Evolutionary conservation across 2,797 vertebrate genomes (phyloP).

Genomic region (Enteromius fasciolatus): DNA sequence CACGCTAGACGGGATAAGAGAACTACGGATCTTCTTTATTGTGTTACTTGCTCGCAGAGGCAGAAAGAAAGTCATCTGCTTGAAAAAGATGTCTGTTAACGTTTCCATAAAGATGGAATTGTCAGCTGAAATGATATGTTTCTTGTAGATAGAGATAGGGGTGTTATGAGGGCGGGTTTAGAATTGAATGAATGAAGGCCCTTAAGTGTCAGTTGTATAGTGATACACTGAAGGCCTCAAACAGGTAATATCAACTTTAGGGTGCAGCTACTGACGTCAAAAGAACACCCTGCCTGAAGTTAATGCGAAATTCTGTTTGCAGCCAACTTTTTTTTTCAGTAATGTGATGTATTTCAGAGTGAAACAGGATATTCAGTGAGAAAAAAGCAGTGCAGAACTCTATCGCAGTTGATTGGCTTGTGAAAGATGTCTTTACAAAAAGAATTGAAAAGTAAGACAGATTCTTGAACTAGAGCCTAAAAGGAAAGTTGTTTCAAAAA

Average conservation of each 20-base stretch:
- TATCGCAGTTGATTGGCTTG: not conserved
- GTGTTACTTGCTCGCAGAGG: conserved; percentile 17
- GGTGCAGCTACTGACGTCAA: conserved; percentile 11
- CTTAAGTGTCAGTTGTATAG: conserved; percentile 2
- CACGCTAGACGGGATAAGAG: conserved; percentile 57
- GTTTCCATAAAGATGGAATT: not conserved
- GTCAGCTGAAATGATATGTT: conserved; percentile 10
- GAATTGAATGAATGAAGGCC: conserved; percentile 6
- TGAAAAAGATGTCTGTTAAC: conserved; percentile 15
- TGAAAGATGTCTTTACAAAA: not conserved
- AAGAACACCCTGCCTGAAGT: not conserved
- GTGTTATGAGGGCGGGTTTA: not conserved
- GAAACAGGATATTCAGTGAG: conserved; percentile 2
- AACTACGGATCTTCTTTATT: conserved; percentile 30
- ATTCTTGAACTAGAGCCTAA: conserved; percentile 1
- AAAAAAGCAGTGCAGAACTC: not conserved
- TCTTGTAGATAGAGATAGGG: conserved; percentile 14
- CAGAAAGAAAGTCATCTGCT: conserved; percentile 12
- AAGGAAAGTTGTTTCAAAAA: not conserved
- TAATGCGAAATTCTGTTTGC: not conserved
- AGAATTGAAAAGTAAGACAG: not conserved
- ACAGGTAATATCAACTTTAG: conserved; percentile 12
- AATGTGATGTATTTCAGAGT: conserved; percentile 8
- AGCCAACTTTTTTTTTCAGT: not conserved
- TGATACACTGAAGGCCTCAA: conserved; percentile 13